Conservation (phyloP, 2,797 vertebrate genomes). For the Hoplostethus mediterraneus region DNA sequence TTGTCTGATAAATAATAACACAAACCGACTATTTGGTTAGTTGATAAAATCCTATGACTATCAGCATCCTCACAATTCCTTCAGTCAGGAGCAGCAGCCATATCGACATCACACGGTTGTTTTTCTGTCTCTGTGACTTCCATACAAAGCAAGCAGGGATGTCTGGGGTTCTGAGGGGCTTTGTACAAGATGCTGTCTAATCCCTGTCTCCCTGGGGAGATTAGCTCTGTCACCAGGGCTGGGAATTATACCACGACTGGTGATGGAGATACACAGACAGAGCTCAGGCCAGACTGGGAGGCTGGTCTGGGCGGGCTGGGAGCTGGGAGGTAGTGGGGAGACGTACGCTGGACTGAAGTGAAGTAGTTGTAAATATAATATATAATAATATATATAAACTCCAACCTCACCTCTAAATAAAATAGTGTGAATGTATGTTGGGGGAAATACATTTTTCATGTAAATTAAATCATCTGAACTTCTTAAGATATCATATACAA, state of each 20-base stretch:
- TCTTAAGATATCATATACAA: no score
- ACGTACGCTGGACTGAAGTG: neutral
- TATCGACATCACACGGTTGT: neutral
- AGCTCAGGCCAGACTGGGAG: constrained; percentile 4
- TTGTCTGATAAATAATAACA: neutral
- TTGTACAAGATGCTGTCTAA: constrained; percentile 65
- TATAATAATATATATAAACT: constrained; percentile 9
- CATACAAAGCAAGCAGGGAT: constrained; percentile 42
- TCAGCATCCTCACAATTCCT: neutral
- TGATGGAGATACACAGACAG: constrained; percentile 56
- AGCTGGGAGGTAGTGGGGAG: neutral
- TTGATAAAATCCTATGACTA: neutral
- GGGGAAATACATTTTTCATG: no score
- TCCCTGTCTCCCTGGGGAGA: constrained; percentile 76
- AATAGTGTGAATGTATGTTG: neutral
- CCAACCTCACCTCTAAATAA: constrained; percentile 6
- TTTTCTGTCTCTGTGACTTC: constrained; percentile 12
- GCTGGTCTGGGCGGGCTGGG: neutral
- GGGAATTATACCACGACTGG: constrained; percentile 64
- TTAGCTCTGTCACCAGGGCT: constrained; percentile 64
- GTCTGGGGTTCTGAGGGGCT: constrained; percentile 55
- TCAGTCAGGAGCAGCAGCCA: neutral
- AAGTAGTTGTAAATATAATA: constrained; percentile 20
- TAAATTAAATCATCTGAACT: no score
- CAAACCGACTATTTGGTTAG: neutral